phyloP scores from a whole-genome alignment of 2,888 invertebrate genomes.

The Cataglyphis livida region DNA sequence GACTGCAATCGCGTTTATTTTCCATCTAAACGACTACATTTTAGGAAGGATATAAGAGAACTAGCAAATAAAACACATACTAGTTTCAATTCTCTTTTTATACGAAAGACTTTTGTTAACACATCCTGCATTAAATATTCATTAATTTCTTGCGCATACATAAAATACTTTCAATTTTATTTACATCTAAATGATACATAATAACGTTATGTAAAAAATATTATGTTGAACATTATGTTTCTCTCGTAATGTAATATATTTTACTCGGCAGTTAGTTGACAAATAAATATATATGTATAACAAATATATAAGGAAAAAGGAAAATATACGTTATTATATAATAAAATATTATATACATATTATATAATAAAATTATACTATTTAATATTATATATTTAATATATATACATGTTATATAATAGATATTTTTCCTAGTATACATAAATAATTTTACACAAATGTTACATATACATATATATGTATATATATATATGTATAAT shows the following conservation, averaged over 20 bases:
- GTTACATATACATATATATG: conserved; percentile 17
- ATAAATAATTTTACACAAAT: conserved; percentile 28
- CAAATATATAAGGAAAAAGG: neutral
- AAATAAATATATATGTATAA: conserved; percentile 35
- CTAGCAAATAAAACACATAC: conserved; percentile 15
- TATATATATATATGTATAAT: neutral
- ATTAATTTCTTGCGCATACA: conserved; percentile 17
- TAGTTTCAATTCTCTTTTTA: neutral
- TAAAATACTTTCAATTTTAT: conserved; percentile 42
- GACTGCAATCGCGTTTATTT: neutral
- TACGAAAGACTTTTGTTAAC: conserved; percentile 71
- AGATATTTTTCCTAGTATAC: conserved; percentile 6
- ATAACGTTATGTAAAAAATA: conserved; percentile 42
- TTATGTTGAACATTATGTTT: neutral
- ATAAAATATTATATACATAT: neutral
- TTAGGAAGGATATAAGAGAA: neutral
- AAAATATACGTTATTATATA: conserved; percentile 5
- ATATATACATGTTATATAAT: neutral
- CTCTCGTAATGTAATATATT: conserved; percentile 12
- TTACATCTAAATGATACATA: conserved; percentile 16
- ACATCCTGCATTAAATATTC: conserved; percentile 41
- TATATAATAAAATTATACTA: neutral
- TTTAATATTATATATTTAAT: neutral
- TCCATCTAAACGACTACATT: neutral
- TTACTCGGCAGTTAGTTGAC: conserved; percentile 1